Evolutionary conservation across 2,797 vertebrate genomes (phyloP).

Genomic region (Chiroxiphia lanceolata): DNA sequence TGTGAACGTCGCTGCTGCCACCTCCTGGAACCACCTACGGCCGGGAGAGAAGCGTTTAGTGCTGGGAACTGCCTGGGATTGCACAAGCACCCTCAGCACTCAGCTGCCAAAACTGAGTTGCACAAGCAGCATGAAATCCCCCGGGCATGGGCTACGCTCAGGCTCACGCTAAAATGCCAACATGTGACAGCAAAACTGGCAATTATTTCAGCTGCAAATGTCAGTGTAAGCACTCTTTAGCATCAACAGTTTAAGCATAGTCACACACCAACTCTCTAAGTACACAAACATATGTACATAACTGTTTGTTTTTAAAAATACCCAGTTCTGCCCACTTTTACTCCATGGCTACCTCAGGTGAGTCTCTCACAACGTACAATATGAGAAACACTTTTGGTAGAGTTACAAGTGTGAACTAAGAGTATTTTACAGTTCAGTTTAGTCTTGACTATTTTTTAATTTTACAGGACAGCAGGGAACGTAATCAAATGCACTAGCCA

Average conservation of each 20-base stretch:
- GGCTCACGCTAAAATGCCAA: background rate
- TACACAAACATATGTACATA: background rate
- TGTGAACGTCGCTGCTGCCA: slow-evolving; percentile 76
- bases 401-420: background rate
- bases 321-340: background rate
- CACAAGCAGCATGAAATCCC: background rate
- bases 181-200: background rate
- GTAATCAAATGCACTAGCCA: background rate
- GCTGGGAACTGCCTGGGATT: background rate
- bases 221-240: background rate
- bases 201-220: background rate
- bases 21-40: slow-evolving; percentile 87
- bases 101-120: background rate
- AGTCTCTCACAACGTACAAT: background rate
- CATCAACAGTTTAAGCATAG: background rate
- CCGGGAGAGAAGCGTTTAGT: accelerated
- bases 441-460: background rate
- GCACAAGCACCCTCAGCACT: background rate
- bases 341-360: background rate
- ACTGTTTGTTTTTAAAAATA: background rate
- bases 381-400: background rate
- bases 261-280: background rate
- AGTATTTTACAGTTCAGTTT: background rate
- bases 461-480: background rate
- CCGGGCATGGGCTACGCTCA: background rate